Base-by-base conservation (phyloP, 2,888 invertebrate species). In the Stramonita haemastoma region DNA sequence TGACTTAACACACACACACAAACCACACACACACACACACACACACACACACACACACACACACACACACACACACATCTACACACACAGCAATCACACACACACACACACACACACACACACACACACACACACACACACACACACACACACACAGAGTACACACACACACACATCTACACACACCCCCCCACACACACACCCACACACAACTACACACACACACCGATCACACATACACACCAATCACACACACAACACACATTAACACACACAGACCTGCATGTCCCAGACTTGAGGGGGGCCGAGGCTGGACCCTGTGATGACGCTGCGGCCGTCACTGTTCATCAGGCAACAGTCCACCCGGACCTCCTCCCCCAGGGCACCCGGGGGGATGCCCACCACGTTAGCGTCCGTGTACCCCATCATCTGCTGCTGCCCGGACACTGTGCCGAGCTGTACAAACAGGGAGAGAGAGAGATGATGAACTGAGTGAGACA, bases 241-340 rank as follows among this genome's bases (percentile, higher is more conserved):
- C 17, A 0, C 57, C 29, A 56, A 22, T n/a, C 66, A 86, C 32
- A 66, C 32, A 73, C 29, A 46, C 26, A 77, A 86, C 15, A 57
- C 22, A 89, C 29, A 70, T 26, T 32, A 17, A 56, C 84, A n/a
- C 79, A 79, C 79, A 79, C 79, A 36, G 17, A 83, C 81, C 93
- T 93, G 94, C 95, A 96, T 95, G 90, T 96, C 95, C 96, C 96
- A 96, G 66, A 96, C 95, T 94, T 96, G 96, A 26, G 96, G 96
- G 60, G 96, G 96, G 66, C 96, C 96, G 17, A 94, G 92, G 88
- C 94, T 94, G 36, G 96, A 96, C 6, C 96, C 96, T 5, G 96
- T 96, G 73, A 96, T 94, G 0, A 96, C 96, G 91, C 94, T 94
- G 11, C 93, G 90, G 32, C 96, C 95, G 90, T 96, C 95, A 34